Conservation (phyloP, 2,888 invertebrate species). For the Nymphalis polychloros region DNA sequence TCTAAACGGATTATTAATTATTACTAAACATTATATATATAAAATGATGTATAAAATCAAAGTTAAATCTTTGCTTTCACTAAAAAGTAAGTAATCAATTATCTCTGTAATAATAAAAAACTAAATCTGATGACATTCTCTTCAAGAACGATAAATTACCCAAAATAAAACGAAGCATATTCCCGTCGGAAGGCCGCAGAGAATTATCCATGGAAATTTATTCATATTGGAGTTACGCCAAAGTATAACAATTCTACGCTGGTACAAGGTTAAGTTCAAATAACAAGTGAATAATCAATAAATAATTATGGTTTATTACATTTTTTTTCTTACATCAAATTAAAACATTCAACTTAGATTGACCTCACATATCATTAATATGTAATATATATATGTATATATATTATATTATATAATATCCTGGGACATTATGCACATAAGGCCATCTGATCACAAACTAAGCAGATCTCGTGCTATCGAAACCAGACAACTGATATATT, state of each 20-base stretch:
- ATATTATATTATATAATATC: too few species aligned
- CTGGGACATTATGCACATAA: too few species aligned
- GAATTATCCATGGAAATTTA: slow-evolving; percentile 32
- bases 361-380: too few species aligned
- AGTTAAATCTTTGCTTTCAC: not conserved
- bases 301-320: not conserved
- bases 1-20: too few species aligned
- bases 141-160: slow-evolving; percentile 6
- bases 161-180: slow-evolving; percentile 8
- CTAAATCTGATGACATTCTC: slow-evolving; percentile 10
- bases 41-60: not conserved
- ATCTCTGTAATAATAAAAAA: slow-evolving; percentile 3
- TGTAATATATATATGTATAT: too few species aligned
- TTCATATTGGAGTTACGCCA: slow-evolving; percentile 32
- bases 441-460: too few species aligned
- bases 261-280: slow-evolving; percentile 5
- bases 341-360: too few species aligned
- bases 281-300: not conserved
- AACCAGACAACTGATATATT: too few species aligned
- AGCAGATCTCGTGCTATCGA: too few species aligned
- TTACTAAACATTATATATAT: too few species aligned
- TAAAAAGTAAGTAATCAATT: slow-evolving; percentile 10
- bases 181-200: slow-evolving; percentile 25
- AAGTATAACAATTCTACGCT: slow-evolving; percentile 2
- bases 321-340: not conserved